Percentiles rank a stretch among this genome's conserved stretches.
Conservation (phyloP, 2,797 vertebrate species). For the Diplodus sargus region DNA sequence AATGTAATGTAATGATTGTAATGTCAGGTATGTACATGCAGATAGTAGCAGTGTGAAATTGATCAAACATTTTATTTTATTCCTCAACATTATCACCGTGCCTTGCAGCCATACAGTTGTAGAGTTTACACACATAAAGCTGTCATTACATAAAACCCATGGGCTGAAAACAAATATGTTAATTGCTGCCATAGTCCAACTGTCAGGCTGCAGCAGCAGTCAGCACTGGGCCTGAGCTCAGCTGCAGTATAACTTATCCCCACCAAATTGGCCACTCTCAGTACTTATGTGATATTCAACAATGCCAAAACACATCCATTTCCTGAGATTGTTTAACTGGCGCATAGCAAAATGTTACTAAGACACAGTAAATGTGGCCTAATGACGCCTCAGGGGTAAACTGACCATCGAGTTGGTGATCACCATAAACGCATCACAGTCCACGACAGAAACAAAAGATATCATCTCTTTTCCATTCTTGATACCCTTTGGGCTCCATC, state of each 20-base stretch:
- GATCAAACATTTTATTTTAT: background rate
- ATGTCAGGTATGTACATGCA: background rate
- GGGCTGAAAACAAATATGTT: conserved; percentile 36
- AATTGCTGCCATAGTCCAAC: conserved; percentile 31
- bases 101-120: background rate
- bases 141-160: conserved; percentile 13
- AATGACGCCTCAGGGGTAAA: conserved; percentile 47
- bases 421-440: conserved; percentile 2
- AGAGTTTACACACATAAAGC: conserved; percentile 4
- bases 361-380: conserved; percentile 32
- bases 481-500: background rate
- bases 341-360: conserved; percentile 28
- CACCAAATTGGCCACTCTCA: conserved; percentile 25
- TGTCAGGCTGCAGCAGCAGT: conserved; percentile 28
- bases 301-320: conserved; percentile 34
- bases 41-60: background rate
- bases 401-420: conserved; percentile 29
- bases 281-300: background rate
- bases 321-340: conserved; percentile 30
- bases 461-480: background rate
- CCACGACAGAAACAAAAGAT: conserved; percentile 15
- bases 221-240: conserved; percentile 24
- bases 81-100: background rate
- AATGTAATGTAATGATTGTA: background rate
- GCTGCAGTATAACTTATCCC: conserved; percentile 28